These are phyloP conservation scores for Crepidodera aurea DNA, from an alignment of 2,888 invertebrate species.

Conservation along the genomic window DNA sequence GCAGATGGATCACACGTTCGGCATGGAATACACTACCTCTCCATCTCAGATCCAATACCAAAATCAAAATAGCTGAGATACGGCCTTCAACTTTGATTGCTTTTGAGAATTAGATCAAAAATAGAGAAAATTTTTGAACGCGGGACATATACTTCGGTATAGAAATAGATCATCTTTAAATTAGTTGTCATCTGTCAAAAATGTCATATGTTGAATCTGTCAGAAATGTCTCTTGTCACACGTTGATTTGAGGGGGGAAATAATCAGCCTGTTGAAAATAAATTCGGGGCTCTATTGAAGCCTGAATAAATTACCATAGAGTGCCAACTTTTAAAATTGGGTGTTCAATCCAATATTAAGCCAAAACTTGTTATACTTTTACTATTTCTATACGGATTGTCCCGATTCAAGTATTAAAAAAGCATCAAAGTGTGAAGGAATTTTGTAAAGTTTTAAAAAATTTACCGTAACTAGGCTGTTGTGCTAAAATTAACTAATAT, in stretches of 20 bases:
- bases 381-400: not conserved
- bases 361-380: not conserved
- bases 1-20: slow-evolving; percentile 54
- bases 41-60: slow-evolving; percentile 58
- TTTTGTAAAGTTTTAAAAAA: slow-evolving; percentile 24
- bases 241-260: too few species aligned
- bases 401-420: slow-evolving; percentile 14
- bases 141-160: slow-evolving; percentile 1
- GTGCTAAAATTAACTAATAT: slow-evolving; percentile 44
- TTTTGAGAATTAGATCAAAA: slow-evolving; percentile 42
- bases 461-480: slow-evolving; percentile 46
- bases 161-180: slow-evolving; percentile 10
- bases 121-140: slow-evolving; percentile 12
- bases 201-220: too few species aligned
- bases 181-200: not conserved
- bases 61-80: slow-evolving; percentile 59
- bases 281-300: too few species aligned
- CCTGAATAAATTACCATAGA: not conserved
- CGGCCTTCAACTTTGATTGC: slow-evolving; percentile 53
- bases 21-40: slow-evolving; percentile 58
- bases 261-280: too few species aligned
- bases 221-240: too few species aligned
- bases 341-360: too few species aligned
- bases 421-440: slow-evolving; percentile 40
- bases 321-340: not conserved